phyloP scores from a whole-genome alignment of 2,888 invertebrate genomes.

The Apotomis betuletana region DNA sequence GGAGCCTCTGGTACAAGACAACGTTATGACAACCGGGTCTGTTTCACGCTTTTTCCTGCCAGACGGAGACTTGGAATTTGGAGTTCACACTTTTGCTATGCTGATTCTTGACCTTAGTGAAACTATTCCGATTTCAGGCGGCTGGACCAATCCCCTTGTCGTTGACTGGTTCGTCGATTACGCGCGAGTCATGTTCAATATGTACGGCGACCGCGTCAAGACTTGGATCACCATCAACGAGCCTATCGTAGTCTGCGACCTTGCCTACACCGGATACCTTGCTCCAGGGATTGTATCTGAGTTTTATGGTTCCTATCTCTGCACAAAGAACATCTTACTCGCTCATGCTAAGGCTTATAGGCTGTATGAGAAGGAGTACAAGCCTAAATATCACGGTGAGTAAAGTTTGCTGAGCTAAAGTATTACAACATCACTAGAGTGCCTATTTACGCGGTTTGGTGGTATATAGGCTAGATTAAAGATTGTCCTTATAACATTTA shows the following conservation, averaged over 20 bases:
- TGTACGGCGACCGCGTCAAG: conserved; percentile 81
- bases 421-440: too few relatives aligned
- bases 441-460: too few relatives aligned
- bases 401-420: neutral
- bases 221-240: conserved; percentile 85
- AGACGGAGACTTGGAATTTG: too few relatives aligned
- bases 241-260: conserved; percentile 64
- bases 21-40: too few relatives aligned
- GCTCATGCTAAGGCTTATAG: conserved; percentile 85
- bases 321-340: conserved; percentile 80
- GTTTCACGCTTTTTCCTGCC: too few relatives aligned
- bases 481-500: too few relatives aligned
- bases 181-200: conserved; percentile 73
- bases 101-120: conserved; percentile 48
- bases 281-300: conserved; percentile 63
- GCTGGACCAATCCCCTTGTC: conserved; percentile 83
- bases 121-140: conserved; percentile 60
- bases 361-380: conserved; percentile 79
- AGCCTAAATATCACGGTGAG: conserved; percentile 13
- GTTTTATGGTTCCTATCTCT: conserved; percentile 78
- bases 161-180: conserved; percentile 80
- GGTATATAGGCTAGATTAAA: too few relatives aligned
- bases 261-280: conserved; percentile 59
- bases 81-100: neutral
- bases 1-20: too few relatives aligned